Evolutionary conservation across 2,797 vertebrate species (phyloP), one percentile per base, ranked within the genome.

Genomic region (Galago senegalensis): DNA sequence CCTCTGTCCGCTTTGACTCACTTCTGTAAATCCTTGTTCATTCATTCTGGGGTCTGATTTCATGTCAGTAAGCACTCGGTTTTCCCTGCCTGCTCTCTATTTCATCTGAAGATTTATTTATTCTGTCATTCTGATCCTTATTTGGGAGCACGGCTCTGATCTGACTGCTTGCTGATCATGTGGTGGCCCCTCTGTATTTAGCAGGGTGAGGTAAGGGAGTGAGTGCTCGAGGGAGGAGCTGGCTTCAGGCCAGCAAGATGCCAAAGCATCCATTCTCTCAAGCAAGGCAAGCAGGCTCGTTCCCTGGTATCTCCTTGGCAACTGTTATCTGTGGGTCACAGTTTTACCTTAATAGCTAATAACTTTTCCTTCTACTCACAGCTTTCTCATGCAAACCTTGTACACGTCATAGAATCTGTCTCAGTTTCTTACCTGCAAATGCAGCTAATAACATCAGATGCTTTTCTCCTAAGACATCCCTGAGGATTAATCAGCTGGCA

Each of bases 351-450:
- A 46, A n/a, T 61, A 89, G 53, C 73, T 83, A 92, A 83, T 10
- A 8, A 65, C 63, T 97, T 94, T 90, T 20, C 14, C 76, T 87
- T 94, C 40, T 73, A 77, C 31, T 81, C 58, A 73, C 25, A 94
- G 75, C 5, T 81, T 67, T n/a, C 34, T 90, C 97, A 29, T 10
- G 3, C 4, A 14, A 53, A 43, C 17, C 49, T 96, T 70, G 17
- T 89, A 43, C n/a, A 69, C 96, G 11, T 31, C 43, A 37, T 7
- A 27, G 90, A 86, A 88, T 95, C 60, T 79, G 67, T 96, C 53
- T 96, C 77, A 77, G 63, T 93, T 80, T 97, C 84, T 92, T 96
- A 90, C 89, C 60, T 88, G 61, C 34, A 93, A 89, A 83, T 88
- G 18, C 49, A 72, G 23, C 12, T 87, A 82, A 85, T 83, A 60